Evolutionary conservation across 1,140 invertebrate species (phyloP).

Genomic region (Antheraea pernyi): DNA sequence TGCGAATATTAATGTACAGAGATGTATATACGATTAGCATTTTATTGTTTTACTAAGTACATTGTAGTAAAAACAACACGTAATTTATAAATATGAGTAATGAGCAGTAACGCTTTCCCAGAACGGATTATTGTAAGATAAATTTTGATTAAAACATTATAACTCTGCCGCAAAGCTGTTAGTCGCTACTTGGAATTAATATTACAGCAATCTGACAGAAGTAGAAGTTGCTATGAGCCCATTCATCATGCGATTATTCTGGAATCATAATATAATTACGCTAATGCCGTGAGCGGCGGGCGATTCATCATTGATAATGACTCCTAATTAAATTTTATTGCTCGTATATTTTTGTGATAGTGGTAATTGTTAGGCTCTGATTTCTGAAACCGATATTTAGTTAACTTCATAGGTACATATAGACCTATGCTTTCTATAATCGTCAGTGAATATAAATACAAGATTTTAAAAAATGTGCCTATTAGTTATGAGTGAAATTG

Average conservation of each 20-base stretch:
- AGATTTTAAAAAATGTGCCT: too few species aligned
- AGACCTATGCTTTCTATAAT: neutral
- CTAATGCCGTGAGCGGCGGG: conserved; percentile 40
- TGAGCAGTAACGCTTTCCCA: neutral
- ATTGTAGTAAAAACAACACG: too few species aligned
- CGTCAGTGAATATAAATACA: neutral
- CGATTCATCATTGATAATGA: conserved; percentile 57
- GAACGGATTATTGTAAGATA: neutral
- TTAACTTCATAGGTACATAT: neutral
- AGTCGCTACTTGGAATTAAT: conserved; percentile 34
- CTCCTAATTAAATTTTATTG: conserved; percentile 66
- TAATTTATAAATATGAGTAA: too few species aligned
- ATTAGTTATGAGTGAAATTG: too few species aligned
- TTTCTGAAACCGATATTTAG: neutral
- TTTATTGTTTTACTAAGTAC: too few species aligned
- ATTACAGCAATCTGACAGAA: conserved; percentile 35
- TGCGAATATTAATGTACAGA: too few species aligned
- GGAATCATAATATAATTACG: conserved; percentile 65
- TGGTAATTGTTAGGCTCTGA: conserved; percentile 1
- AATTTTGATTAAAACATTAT: conserved; percentile 34
- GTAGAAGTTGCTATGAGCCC: conserved; percentile 38
- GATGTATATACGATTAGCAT: too few species aligned
- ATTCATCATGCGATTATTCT: conserved; percentile 60
- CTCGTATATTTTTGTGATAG: conserved; percentile 36
- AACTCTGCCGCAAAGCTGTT: conserved; percentile 26